Conservation (phyloP, 2,797 vertebrate species). For the Clarias pachynema region DNA sequence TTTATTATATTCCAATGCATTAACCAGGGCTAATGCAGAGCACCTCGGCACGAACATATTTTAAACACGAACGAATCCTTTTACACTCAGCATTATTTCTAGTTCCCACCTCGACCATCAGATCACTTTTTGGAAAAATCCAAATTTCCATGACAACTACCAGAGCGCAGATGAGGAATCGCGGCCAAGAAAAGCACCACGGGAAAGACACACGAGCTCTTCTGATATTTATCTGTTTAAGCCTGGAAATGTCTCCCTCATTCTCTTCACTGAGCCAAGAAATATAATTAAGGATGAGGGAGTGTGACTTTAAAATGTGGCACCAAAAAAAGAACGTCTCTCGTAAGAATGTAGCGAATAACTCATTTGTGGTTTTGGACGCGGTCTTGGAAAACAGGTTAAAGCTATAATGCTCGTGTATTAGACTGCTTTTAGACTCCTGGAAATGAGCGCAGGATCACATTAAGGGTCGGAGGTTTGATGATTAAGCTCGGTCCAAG, state of each 20-base stretch:
- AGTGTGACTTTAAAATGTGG: neutral
- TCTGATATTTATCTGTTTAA: slow-evolving; percentile 23
- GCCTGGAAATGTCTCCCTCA: neutral
- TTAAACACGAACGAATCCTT: slow-evolving; percentile 71
- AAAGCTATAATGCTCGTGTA: neutral
- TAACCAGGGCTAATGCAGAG: slow-evolving; percentile 52
- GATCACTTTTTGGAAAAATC: neutral
- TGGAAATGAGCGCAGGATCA: neutral
- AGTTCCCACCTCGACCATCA: neutral
- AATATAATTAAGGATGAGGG: neutral
- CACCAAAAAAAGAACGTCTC: neutral
- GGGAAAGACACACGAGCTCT: neutral
- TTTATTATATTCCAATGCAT: slow-evolving; percentile 57
- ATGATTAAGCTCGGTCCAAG: neutral
- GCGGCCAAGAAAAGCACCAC: neutral
- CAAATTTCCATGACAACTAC: neutral
- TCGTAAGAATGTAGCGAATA: neutral
- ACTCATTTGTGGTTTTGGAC: slow-evolving; percentile 10
- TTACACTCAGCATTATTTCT: slow-evolving; percentile 61
- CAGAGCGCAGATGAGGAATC: neutral
- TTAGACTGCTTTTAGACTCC: neutral
- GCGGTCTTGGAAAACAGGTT: neutral
- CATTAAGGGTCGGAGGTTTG: neutral
- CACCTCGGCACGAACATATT: slow-evolving; percentile 58
- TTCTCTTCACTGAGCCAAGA: neutral